Percentiles rank a stretch among this genome's conserved stretches.
These are phyloP conservation scores for Timandra comae DNA, from an alignment of 2,888 invertebrate genomes.

Conservation along the genomic window DNA sequence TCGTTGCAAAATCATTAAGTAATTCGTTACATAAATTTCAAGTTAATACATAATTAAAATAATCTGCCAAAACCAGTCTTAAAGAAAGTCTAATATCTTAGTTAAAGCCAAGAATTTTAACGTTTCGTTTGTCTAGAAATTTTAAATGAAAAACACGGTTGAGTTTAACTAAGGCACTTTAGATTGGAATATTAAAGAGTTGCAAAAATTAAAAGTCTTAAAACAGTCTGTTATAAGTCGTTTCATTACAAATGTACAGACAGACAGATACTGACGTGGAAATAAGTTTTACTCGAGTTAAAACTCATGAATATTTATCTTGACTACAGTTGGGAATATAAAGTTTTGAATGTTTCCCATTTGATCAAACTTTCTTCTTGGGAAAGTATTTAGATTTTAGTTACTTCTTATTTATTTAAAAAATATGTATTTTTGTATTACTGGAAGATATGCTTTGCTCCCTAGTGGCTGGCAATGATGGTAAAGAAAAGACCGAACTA, in stretches of 20 bases:
- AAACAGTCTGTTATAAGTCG: slow-evolving; percentile 54
- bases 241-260: slow-evolving; percentile 68
- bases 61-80: too few relatives aligned
- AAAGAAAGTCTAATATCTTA: too few relatives aligned
- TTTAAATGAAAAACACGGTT: neutral
- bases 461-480: too few relatives aligned
- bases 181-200: slow-evolving; percentile 36
- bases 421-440: too few relatives aligned
- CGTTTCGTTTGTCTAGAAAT: neutral
- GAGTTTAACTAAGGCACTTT: slow-evolving; percentile 4
- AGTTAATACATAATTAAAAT: too few relatives aligned
- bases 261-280: slow-evolving; percentile 65
- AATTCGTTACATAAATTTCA: too few relatives aligned
- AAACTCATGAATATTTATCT: slow-evolving; percentile 74
- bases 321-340: slow-evolving; percentile 56
- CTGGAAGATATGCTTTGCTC: too few relatives aligned
- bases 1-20: too few relatives aligned
- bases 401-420: too few relatives aligned
- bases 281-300: slow-evolving; percentile 67
- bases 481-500: too few relatives aligned
- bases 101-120: too few relatives aligned
- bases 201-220: slow-evolving; percentile 50
- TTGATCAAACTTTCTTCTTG: slow-evolving; percentile 71
- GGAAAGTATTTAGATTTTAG: too few relatives aligned
- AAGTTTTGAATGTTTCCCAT: slow-evolving; percentile 69